These are phyloP conservation scores for Drosophila histrio DNA, from an alignment of 2,888 invertebrate species.

Conservation along the genomic window DNA sequence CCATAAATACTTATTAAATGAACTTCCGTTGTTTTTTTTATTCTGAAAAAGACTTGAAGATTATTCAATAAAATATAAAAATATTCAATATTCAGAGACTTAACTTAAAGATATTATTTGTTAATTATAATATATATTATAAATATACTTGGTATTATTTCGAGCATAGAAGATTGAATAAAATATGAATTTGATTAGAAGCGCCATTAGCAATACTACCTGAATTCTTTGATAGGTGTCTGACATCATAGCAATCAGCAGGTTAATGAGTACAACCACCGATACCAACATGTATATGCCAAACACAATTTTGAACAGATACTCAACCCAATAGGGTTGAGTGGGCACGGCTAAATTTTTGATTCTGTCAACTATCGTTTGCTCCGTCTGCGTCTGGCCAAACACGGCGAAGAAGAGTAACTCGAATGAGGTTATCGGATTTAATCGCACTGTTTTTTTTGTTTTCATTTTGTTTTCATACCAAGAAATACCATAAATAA, in stretches of 20 bases:
- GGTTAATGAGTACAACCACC: slow-evolving; percentile 99
- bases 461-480: neutral
- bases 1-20: neutral
- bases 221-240: slow-evolving; percentile 99
- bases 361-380: slow-evolving; percentile 89
- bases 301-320: slow-evolving; percentile 94
- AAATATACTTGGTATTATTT: slow-evolving; percentile 5
- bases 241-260: slow-evolving; percentile 99
- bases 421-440: slow-evolving; percentile 96
- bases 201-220: slow-evolving; percentile 86
- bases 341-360: slow-evolving; percentile 85
- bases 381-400: slow-evolving; percentile 94
- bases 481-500: neutral
- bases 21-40: slow-evolving; percentile 1
- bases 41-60: slow-evolving; percentile 60
- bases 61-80: slow-evolving; percentile 35
- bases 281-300: slow-evolving; percentile 99
- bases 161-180: slow-evolving; percentile 30
- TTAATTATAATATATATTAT: slow-evolving; percentile 12
- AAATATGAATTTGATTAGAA: slow-evolving; percentile 33
- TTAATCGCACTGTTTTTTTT: slow-evolving; percentile 91
- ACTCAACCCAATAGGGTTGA: slow-evolving; percentile 93
- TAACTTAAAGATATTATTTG: slow-evolving; percentile 66
- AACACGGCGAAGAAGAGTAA: slow-evolving; percentile 99
- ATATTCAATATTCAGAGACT: slow-evolving; percentile 35